Base-by-base conservation (phyloP, 2,888 invertebrate species). In the Xestia rhomboidea region DNA sequence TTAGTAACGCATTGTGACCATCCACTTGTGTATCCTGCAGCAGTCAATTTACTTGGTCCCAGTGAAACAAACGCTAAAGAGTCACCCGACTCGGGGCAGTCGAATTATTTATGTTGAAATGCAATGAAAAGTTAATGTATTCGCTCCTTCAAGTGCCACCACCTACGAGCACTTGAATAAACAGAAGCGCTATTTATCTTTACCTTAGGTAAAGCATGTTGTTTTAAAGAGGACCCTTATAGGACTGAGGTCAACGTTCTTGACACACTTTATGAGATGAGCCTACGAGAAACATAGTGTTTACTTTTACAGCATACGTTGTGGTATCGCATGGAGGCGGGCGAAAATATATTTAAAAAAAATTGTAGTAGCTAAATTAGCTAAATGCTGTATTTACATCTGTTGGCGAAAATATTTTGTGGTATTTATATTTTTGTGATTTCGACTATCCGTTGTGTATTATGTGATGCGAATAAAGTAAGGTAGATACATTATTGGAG, bases 101-200 rank as follows among this genome's bases (percentile, higher is more conserved):
- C 81, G 85, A 82, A 83, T 83, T 82, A 84, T 85, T 86, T 79
- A 86, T 79, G 79, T 88, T 85, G 77, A 86, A 88, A 89, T 88
- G 87, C 87, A 89, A 85, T 87, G 87, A 84, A 90, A 88, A 88
- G 84, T 87, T 89, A 89, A 89, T 87, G 90, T 91, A 90, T 92
- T 93, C 89, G 87, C 90, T 87, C 90, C 91, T 91, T 88, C 87
- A 89, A 93, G 92, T 93, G 89, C 93, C 91, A 93, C 93, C 93
- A 93, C 93, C 93, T 93, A 92, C 93, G 89, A 90, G 90, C 94
- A 94, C 93, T 95, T 95, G 94, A 87, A 90, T 90, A 93, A 94
- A 94, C 92, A 94, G 90, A 92, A 90, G 90, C 90, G 83, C 83
- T 95, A 93, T 96, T 95, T 95, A 91, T 92, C 93, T 95, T 94